Base-by-base conservation (phyloP, 2,888 invertebrate species). In the Oithona nana region DNA sequence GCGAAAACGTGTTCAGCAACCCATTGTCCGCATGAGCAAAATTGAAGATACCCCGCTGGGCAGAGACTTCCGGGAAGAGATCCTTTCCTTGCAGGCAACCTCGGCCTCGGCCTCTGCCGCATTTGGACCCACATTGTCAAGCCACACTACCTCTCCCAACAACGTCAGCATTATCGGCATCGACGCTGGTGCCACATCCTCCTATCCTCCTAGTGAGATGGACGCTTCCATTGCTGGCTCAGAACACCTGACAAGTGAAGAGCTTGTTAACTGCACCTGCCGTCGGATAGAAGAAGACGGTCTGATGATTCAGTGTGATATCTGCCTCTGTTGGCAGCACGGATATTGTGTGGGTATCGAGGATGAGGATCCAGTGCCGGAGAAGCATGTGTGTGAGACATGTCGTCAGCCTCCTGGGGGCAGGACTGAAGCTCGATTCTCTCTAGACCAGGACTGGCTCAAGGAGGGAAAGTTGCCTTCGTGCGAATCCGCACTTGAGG, bases 261-360 rank as follows among this genome's bases (percentile, higher is more conserved):
- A 61, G 28, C 64, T 61, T n/a, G 67, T 67, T 26, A 58, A 64
- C 4, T 67, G 67, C 24, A 63, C 65, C 6, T 67, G 66, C 60
- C 57, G 58, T 13, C 65, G 65, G 1, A 26, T 63, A 28, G 57
- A 71, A 70, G 72, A 73, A 67, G 73, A 74, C 68, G 73, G 73
- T 2, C 66, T 74, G 65, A 74, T 74, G 74, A 69, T 74, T n/a
- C 66, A 72, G 62, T 74, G 74, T 68, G 69, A 69, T 52, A 64
- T 68, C 1, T 74, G 74, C 66, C 69, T 69, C 49, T 67, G 66
- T 63, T 74, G 73, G 73, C 73, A 74, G 64, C 74, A 74, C 68
- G 73, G 71, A n/a, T 67, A 71, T 13, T 73, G 73, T 65, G 72
- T 71, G 66, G 65, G 66, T 16, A 68, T 73, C 26, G 52, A 54